Conservation (phyloP, 2,888 invertebrate genomes). For the Acleris cristana region DNA sequence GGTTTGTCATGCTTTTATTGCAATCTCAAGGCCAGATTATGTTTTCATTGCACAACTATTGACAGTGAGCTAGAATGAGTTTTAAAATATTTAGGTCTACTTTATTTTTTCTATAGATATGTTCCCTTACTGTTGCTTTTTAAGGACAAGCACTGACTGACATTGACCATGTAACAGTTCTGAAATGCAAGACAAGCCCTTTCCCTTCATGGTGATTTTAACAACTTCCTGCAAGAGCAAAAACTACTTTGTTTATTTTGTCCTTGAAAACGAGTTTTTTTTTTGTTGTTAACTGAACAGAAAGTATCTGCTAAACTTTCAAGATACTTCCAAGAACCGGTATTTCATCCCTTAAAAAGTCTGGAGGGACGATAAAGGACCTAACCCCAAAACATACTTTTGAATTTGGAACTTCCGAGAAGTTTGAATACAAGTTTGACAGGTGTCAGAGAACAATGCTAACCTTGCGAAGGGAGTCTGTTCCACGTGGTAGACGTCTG, state of each 20-base stretch:
- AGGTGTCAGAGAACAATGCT: slow-evolving; percentile 49
- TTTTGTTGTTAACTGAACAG: slow-evolving; percentile 15
- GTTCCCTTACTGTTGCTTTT: slow-evolving; percentile 11
- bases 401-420: slow-evolving; percentile 21
- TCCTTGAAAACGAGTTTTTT: slow-evolving; percentile 32
- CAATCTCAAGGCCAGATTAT: slow-evolving; percentile 32
- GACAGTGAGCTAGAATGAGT: slow-evolving; percentile 13
- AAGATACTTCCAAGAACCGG: slow-evolving; percentile 25
- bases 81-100: slow-evolving; percentile 20
- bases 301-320: slow-evolving; percentile 21
- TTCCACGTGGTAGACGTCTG: slow-evolving; percentile 91
- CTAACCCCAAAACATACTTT: slow-evolving; percentile 12
- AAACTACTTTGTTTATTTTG: slow-evolving; percentile 32
- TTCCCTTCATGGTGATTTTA: slow-evolving; percentile 38
- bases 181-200: slow-evolving; percentile 36
- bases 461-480: slow-evolving; percentile 94
- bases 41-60: slow-evolving; percentile 32
- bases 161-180: slow-evolving; percentile 39
- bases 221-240: slow-evolving; percentile 34
- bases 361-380: slow-evolving; percentile 11
- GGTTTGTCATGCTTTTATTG: slow-evolving; percentile 32
- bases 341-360: slow-evolving; percentile 14
- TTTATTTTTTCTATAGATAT: neutral
- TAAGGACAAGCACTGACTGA: slow-evolving; percentile 20
- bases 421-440: slow-evolving; percentile 35